Base-by-base conservation (phyloP, 2,888 invertebrate genomes). In the Limenitis arthemis region DNA sequence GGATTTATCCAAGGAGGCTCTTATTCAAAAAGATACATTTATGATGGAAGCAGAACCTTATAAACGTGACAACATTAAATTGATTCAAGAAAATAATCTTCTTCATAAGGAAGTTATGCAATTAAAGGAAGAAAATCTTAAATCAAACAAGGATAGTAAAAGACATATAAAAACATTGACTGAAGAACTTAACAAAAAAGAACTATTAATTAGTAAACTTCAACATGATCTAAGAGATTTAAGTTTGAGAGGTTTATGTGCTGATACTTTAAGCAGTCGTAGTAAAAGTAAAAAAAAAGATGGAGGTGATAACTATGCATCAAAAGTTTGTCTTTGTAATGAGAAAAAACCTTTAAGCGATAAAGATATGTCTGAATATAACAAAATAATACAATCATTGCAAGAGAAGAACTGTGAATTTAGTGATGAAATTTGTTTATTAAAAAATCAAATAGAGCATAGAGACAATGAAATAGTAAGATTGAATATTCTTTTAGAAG, bases 31-130 rank as follows among this genome's bases (percentile, higher is more conserved):
- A 60, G 89, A 90, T 66, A 88, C 90, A 56, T 84, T 94, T 65
- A 89, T 92, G 75, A 77, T 90, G 51, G 91, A 91, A 62, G 89
- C 91, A 37, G 94, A 94, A 73, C 94, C 94, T 0, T 94, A 93
- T 66, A 93, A 92, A 79, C 92, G 91, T 73, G 94, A 94, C 68
- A 94, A 94, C 78, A 90, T 91, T 31, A 91, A 89, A 72, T 81
- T 94, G 44, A 88, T 94, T 51, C 89, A 90, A 72, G 93, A 94
- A 79, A 92, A 91, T 68, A 94, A 93, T 78, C 87, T 90, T 63
- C 77, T 94, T 46, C 91, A 94, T 69, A 78, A 88, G 62, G 89
- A 92, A 65, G 79, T 91, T 53, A 82, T 93, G 51, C 87, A 89
- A 65, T 78, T 89, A 44, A 89, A 89, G 64, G 94, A 94, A 68